Evolutionary conservation across 2,888 invertebrate genomes (phyloP), one percentile per base, ranked within the genome.

Genomic region (Calliopum simillimum): DNA sequence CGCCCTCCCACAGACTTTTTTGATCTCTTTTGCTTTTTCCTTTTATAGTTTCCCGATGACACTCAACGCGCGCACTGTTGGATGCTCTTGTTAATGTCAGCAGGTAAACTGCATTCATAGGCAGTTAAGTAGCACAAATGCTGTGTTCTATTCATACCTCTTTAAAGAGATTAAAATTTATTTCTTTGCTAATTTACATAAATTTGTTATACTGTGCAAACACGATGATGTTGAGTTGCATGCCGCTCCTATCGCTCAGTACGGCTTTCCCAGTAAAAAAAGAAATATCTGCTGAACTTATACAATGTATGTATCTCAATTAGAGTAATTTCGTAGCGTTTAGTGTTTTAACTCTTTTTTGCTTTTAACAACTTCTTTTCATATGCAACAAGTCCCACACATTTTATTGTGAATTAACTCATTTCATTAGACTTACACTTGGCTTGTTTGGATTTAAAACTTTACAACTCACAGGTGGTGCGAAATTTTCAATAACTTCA

Each of bases 141-240:
- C 16, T 19, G 11, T n/a, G 14, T 0, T 1, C 33, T 33, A 33
- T 8, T 33, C 8, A 33, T 5, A n/a, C n/a, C n/a, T n/a, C n/a
- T n/a, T 33, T 33, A 6, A 33, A 8, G 33, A 2, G 5, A 33
- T 33, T 33, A 33, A 33, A 33, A 33, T 33, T 8, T 33, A 33
- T 33, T 33, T 33, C 33, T 33, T 33, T n/a, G 2, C 12, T 53
- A 53, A 14, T 41, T 41, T 44, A 6, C 43, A 12, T 43, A 13
- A n/a, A 46, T 47, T 59, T 51, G 49, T 21, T 3, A 46, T 59
- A 67, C 67, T 47, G 67, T 67, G 59, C 59, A 67, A 43, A 58
- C n/a, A n/a, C n/a, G n/a, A n/a, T n/a, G 43, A 58, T 67, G 67
- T 19, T 59, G 33, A 59, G 33, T 47, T 46, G 33, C 46, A 16